Base-by-base conservation (phyloP, 92 coral and sea anemone genomes). In the Epizoanthus illoricatus region DNA sequence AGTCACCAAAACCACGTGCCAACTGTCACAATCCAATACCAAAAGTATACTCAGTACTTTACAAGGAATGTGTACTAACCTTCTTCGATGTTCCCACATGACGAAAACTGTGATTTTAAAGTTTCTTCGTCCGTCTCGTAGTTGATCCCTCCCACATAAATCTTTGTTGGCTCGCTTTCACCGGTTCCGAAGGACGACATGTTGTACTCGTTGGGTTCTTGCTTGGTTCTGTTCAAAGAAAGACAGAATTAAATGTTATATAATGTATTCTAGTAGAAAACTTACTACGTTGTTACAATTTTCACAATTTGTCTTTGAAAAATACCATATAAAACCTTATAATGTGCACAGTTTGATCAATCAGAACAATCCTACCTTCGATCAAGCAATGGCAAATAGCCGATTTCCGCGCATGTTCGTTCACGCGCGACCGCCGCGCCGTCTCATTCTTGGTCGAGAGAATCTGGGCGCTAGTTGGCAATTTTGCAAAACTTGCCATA, bases 61-160 rank as follows among this genome's bases (percentile, higher is more conserved):
- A 39, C 49, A 68, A 39, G 16, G 8, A 68, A 4, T 49, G 10
- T 36, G 52, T 33, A n/a, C 82, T 7, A 78, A 78, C 82, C 82
- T 78, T 78, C 82, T 78, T 78, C 71, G 40, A 78, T 61, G 42
- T 78, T 78, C 65, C 82, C 82, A 21, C 21, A 63, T 10, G 24
- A 23, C 28, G 1, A 9, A 78, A 78, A 78, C 17, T 78, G 71
- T 9, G 71, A 63, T 63, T 41, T 64, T 42, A 78, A 63, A 18
- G 52, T 62, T 1, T 78, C 60, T 45, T 78, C 82, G 21, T 63
- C 45, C 1, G 82, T 78, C 0, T 3, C 6, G 15, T 62, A 78
- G 82, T 62, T 63, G 59, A 78, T 78, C 23, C 82, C 82, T 19
- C 82, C 82, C 10, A 78, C 82, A 64, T 78, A 78, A 21, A 78